Conservation (phyloP, 2,797 vertebrate species). For the Gephyroberyx darwinii region DNA sequence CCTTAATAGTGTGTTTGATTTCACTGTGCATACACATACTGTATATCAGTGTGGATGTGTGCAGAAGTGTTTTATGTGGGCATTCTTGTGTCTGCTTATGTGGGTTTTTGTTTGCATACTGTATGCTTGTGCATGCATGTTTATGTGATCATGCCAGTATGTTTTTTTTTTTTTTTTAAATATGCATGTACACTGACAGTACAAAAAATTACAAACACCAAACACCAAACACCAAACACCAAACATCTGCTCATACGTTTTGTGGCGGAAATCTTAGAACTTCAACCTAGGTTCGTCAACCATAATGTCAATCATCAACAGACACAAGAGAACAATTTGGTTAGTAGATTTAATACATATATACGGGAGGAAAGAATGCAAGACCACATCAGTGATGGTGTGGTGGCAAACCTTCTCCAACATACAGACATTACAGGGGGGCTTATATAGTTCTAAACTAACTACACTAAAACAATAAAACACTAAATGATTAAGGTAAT, state of each 20-base stretch:
- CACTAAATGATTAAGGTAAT: too few species aligned
- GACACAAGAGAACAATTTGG: too few species aligned
- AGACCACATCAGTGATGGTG: too few species aligned
- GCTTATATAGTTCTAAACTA: too few species aligned
- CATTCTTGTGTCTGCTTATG: conserved; percentile 23
- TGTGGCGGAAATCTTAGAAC: background rate
- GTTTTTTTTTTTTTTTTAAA: background rate
- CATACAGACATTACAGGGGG: too few species aligned
- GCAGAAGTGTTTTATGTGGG: conserved; percentile 2
- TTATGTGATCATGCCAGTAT: conserved; percentile 3
- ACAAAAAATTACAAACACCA: conserved; percentile 28
- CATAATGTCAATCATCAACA: too few species aligned
- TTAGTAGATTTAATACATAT: too few species aligned
- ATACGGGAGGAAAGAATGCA: too few species aligned
- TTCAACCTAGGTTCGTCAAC: too few species aligned
- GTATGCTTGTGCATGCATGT: conserved; percentile 3
- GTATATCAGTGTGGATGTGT: background rate
- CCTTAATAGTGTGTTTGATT: background rate
- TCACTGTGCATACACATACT: background rate
- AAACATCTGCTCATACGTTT: conserved; percentile 8
- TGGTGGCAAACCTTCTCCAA: too few species aligned
- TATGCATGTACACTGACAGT: conserved; percentile 7
- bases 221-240: too few species aligned
- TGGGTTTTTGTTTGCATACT: conserved; percentile 29
- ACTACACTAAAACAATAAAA: too few species aligned